phyloP scores from a whole-genome alignment of 2,888 invertebrate species.

The Anthophora plumipes region DNA sequence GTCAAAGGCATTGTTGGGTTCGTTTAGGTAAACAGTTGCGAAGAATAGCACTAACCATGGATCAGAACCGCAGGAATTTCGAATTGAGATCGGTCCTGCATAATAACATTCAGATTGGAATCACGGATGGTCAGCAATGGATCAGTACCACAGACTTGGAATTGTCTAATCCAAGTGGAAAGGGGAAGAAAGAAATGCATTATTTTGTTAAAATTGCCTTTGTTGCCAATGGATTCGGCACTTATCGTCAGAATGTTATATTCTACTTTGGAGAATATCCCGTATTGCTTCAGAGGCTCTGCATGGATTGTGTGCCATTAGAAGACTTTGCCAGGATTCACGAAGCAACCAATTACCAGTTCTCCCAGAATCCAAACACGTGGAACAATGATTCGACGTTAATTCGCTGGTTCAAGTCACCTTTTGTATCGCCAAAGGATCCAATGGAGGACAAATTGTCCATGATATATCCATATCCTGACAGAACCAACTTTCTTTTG shows the following conservation, averaged over 20 bases:
- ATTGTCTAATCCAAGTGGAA: neutral
- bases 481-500: conserved; percentile 88
- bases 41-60: conserved; percentile 73
- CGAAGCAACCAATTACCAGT: conserved; percentile 88
- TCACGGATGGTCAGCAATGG: conserved; percentile 73
- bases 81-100: conserved; percentile 67
- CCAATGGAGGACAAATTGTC: conserved; percentile 79
- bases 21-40: conserved; percentile 70
- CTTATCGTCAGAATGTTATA: conserved; percentile 91
- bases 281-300: conserved; percentile 88
- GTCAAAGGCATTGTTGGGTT: conserved; percentile 23
- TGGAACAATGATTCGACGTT: conserved; percentile 81
- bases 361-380: conserved; percentile 88
- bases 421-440: conserved; percentile 85
- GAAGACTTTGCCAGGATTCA: conserved; percentile 88
- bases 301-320: conserved; percentile 91
- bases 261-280: conserved; percentile 90
- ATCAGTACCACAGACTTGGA: conserved; percentile 27
- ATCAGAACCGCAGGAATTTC: conserved; percentile 75
- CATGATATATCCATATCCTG: conserved; percentile 88
- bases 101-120: conserved; percentile 55
- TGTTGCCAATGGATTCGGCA: conserved; percentile 86
- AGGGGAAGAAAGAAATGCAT: neutral
- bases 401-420: conserved; percentile 86
- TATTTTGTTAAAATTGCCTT: conserved; percentile 56